phyloP scores from a whole-genome alignment of 1,140 invertebrate species.

The Prorops nasuta region DNA sequence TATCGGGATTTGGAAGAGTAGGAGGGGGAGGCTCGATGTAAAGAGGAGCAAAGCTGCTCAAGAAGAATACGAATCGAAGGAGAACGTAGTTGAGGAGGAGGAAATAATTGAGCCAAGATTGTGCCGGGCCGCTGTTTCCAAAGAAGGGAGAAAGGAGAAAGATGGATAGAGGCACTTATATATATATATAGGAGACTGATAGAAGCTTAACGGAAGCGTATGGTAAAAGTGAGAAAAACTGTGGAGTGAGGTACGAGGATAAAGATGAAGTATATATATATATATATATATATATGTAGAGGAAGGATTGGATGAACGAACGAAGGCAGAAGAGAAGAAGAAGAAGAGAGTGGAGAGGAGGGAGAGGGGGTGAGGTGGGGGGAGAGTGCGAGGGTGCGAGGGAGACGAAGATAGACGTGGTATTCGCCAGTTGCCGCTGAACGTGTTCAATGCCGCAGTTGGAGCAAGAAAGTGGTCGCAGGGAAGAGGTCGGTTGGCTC shows the following conservation, averaged over 20 bases:
- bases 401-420: constrained; percentile 27
- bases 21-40: no score
- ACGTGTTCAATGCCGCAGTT: constrained; percentile 54
- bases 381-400: constrained; percentile 1
- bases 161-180: no score
- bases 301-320: neutral
- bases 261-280: neutral
- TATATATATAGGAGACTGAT: no score
- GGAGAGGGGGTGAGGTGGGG: constrained; percentile 2
- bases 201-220: constrained; percentile 1
- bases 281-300: no score
- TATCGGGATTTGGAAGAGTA: no score
- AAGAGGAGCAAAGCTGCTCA: no score
- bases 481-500: no score
- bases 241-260: neutral
- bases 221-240: neutral
- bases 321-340: neutral
- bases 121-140: no score
- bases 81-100: no score
- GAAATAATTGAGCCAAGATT: no score
- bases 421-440: constrained; percentile 57
- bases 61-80: no score
- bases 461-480: constrained; percentile 43
- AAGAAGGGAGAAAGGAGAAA: no score
- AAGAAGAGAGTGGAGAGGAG: constrained; percentile 1